Percentiles rank a stretch among this genome's conserved stretches.
phyloP scores from a whole-genome alignment of 1,140 invertebrate genomes.

The Periplaneta americana region DNA sequence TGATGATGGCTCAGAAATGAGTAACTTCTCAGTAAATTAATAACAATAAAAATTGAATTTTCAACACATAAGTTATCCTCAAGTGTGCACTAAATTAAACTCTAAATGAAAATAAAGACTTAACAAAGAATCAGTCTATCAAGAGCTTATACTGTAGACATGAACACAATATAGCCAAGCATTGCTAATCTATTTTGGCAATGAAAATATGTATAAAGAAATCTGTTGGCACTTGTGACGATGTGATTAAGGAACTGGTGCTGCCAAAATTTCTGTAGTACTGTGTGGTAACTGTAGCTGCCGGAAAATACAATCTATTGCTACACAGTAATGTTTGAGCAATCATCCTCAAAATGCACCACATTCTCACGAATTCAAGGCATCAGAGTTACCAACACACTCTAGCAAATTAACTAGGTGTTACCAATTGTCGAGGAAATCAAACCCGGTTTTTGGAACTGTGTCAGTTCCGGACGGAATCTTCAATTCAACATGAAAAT shows the following conservation, averaged over 20 bases:
- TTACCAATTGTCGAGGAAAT: conserved; percentile 69
- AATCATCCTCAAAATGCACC: not conserved
- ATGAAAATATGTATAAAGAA: not conserved
- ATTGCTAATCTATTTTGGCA: not conserved
- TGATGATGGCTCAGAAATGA: no score
- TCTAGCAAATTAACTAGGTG: not conserved
- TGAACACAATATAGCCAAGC: not conserved
- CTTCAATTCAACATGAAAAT: conserved; percentile 18
- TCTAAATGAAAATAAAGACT: no score
- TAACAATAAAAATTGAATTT: no score
- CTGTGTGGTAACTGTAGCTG: not conserved
- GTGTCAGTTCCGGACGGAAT: conserved; percentile 31
- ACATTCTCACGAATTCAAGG: not conserved
- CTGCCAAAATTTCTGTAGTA: not conserved
- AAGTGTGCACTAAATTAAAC: no score
- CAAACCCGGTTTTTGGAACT: conserved; percentile 66
- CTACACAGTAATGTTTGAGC: not conserved
- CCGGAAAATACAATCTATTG: not conserved
- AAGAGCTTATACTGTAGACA: not conserved
- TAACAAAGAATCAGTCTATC: not conserved
- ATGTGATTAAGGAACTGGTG: not conserved
- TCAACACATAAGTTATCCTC: no score
- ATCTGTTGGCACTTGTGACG: not conserved
- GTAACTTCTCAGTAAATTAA: no score
- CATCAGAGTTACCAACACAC: not conserved